These are phyloP conservation scores for Spilosoma lubricipeda DNA, from an alignment of 2,888 invertebrate species.

Conservation along the genomic window DNA sequence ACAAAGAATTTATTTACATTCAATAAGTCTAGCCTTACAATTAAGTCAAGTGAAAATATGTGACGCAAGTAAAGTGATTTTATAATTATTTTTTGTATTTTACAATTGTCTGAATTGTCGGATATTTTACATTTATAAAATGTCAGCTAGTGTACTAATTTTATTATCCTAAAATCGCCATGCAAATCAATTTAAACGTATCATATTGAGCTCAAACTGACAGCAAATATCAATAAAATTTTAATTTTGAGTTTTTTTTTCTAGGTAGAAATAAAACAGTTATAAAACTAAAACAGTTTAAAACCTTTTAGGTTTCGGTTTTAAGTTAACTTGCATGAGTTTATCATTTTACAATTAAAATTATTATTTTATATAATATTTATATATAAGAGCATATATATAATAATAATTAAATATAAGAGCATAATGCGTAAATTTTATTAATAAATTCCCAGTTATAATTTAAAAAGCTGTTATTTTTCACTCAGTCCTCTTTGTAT, in stretches of 20 bases:
- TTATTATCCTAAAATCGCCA: conserved; percentile 5
- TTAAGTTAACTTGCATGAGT: neutral
- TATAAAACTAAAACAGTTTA: too few relatives aligned
- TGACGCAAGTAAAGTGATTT: conserved; percentile 26
- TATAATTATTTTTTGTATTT: conserved; percentile 11
- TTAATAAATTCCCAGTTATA: conserved; percentile 23
- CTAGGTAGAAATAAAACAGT: accelerated
- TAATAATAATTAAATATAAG: neutral
- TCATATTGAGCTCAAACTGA: neutral
- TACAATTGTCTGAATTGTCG: conserved; percentile 19
- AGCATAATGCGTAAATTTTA: conserved; percentile 4
- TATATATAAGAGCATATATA: too few relatives aligned
- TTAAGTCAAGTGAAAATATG: conserved; percentile 28
- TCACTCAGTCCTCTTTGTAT: conserved; percentile 42
- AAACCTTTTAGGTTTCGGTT: neutral
- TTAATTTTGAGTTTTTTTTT: neutral
- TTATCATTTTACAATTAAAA: neutral
- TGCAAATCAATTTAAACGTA: neutral
- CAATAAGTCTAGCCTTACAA: conserved; percentile 37
- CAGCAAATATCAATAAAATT: neutral
- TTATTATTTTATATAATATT: neutral
- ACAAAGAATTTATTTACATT: conserved; percentile 60
- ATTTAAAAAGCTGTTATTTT: conserved; percentile 40
- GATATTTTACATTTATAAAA: conserved; percentile 30
- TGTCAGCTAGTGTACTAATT: conserved; percentile 21